These are phyloP conservation scores for Lasioglossum malachurum DNA, from an alignment of 2,888 invertebrate species.

Conservation along the genomic window DNA sequence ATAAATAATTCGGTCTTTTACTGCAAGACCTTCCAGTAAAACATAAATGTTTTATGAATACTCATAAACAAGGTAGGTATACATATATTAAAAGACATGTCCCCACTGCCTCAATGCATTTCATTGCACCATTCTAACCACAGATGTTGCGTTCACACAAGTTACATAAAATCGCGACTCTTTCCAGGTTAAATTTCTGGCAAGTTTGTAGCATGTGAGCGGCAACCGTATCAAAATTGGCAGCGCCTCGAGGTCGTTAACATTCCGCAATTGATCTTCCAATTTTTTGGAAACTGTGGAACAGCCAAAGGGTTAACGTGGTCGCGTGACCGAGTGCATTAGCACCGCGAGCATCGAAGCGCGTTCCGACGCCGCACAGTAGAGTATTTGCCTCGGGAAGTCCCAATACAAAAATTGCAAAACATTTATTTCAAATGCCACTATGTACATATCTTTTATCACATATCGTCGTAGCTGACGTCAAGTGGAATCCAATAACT, in stretches of 20 bases:
- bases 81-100: background rate
- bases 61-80: no score
- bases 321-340: slow-evolving; percentile 5
- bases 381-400: no score
- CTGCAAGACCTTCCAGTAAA: no score
- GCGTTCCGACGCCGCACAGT: background rate
- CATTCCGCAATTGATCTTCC: background rate
- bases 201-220: background rate
- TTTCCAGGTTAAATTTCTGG: background rate
- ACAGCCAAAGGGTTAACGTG: slow-evolving; percentile 13
- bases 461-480: no score
- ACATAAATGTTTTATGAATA: no score
- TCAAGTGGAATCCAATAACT: no score
- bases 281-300: background rate
- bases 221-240: background rate
- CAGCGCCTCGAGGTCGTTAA: background rate
- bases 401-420: no score
- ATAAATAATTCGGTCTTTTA: background rate
- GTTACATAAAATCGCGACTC: no score
- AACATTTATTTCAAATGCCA: no score
- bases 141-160: no score
- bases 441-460: no score
- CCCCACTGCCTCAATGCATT: background rate
- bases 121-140: no score
- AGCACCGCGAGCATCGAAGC: background rate